A percentile compares a stretch with the other conserved stretches of the same genome.
Conservation (phyloP, 2,113 vertebrate species). For the Dicrurus megarhynchus region DNA sequence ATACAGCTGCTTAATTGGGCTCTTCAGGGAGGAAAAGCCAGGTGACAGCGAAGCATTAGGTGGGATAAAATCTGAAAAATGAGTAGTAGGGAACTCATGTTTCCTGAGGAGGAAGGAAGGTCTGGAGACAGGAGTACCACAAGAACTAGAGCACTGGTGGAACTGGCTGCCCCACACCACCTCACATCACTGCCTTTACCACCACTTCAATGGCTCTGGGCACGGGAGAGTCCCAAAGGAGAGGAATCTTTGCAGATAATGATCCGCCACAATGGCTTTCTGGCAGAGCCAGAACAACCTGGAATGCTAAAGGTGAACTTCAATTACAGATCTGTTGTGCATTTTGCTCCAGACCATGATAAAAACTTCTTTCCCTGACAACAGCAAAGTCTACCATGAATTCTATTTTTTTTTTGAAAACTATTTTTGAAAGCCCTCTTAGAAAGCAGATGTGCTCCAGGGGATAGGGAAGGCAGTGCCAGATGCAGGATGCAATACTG, state of each 20-base stretch:
- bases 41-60: background rate
- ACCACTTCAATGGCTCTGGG: background rate
- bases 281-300: slow-evolving; percentile 7
- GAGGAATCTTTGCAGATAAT: background rate
- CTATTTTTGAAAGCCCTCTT: slow-evolving; percentile 42
- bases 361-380: background rate
- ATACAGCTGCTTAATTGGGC: background rate
- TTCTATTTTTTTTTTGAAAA: slow-evolving; percentile 19
- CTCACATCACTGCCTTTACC: background rate
- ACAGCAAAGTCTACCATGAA: slow-evolving; percentile 22
- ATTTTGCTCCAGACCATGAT: slow-evolving; percentile 32
- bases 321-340: slow-evolving; percentile 23
- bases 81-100: background rate
- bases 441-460: slow-evolving; percentile 43
- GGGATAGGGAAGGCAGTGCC: background rate
- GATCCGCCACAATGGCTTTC: background rate
- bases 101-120: background rate
- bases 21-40: background rate
- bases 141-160: background rate
- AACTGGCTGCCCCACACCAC: background rate
- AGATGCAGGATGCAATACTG: slow-evolving; percentile 5
- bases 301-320: slow-evolving; percentile 62
- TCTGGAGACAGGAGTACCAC: background rate
- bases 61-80: background rate
- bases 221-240: background rate